A percentile compares a stretch with the other conserved stretches of the same genome.
Evolutionary conservation across 1,140 invertebrate genomes (phyloP).

Genomic region (Aporrectodea caliginosa): DNA sequence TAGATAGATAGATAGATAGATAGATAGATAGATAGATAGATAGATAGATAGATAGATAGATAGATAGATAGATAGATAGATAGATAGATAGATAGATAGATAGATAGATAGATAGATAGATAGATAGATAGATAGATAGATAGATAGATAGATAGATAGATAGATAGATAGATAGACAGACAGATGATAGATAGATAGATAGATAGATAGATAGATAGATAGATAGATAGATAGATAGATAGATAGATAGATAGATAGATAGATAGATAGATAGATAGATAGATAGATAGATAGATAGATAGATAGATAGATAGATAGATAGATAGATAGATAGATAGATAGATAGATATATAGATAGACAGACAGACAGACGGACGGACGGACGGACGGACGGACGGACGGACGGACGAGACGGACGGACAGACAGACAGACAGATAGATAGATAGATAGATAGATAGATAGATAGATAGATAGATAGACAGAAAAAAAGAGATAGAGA

Average conservation of each 20-base stretch:
- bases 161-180: neutral
- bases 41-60: conserved; percentile 3
- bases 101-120: conserved; percentile 1
- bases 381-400: neutral
- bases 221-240: conserved; percentile 3
- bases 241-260: conserved; percentile 3
- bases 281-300: conserved; percentile 3
- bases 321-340: conserved; percentile 3
- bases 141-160: conserved; percentile 3
- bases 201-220: conserved; percentile 3
- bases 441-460: neutral
- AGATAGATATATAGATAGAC: neutral
- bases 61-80: neutral
- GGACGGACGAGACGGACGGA: neutral
- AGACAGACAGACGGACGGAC: neutral
- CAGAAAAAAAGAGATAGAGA: neutral
- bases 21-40: neutral
- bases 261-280: conserved; percentile 3
- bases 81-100: neutral
- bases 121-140: conserved; percentile 3
- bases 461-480: neutral
- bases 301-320: conserved; percentile 3
- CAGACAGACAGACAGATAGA: neutral
- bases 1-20: conserved; percentile 3
- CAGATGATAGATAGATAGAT: neutral